Evolutionary conservation across 2,113 vertebrate genomes (phyloP), one percentile per base, ranked within the genome.

Genomic region (Monopterus albus): DNA sequence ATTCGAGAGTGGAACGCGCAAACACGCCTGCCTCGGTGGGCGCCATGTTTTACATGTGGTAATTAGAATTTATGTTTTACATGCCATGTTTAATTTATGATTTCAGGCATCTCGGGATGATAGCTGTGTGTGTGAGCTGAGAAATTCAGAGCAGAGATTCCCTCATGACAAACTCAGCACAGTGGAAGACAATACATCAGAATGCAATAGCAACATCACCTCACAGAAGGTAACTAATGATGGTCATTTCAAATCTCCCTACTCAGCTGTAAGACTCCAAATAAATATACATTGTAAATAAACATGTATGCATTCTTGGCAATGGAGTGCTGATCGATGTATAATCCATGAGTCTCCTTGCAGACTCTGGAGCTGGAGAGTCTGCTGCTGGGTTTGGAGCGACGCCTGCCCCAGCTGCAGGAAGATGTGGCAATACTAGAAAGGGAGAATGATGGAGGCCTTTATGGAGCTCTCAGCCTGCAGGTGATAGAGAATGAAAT

Each of bases 401-500:
- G 53, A 0, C 91, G 89, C 28, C 50, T 94, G 40, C 77, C 79
- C 1, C 75, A 88, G 61, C 84, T 94, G 61, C 42, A 66, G 51
- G 10, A 75, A 0, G 87, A 91, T 0, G 35, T 93, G 25, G 59
- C 61, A 0, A 31, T 56, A 25, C 75, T 93, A 78, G 91, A 93
- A 79, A 67, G 13, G 29, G 91, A 93, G 51, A 70, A 92, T 5
- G 91, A 93, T 2, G 87, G 81, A 5, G 70, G 85, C 2, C 84
- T 94, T 9, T 93, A 89, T 0, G 79, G 72, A 8, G 86, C 78
- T 4, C 57, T 93, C 43, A 91, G 91, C 61, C 83, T 93, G 56
- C 58, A 85, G 9, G 77, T 93, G 49, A 81, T 93, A 0, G 79
- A 94, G 61, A 91, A 92, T 0, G 93, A 94, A 35, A 56, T 92